Evolutionary conservation across 1,140 invertebrate species (phyloP), one percentile per base, ranked within the genome.

Genomic region (Dreissena rostriformis): DNA sequence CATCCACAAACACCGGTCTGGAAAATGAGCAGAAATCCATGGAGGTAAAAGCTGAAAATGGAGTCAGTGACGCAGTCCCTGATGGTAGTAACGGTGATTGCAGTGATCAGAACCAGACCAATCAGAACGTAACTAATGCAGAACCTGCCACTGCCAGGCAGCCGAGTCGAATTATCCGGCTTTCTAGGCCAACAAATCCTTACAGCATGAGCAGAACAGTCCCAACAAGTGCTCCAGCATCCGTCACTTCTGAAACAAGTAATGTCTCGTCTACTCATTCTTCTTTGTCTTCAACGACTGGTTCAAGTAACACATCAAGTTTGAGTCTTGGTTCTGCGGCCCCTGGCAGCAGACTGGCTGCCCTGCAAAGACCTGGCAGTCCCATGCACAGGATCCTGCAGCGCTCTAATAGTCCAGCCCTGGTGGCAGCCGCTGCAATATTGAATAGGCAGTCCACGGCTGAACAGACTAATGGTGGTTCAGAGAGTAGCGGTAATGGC

Each of bases 341-440:
- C 52, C 68, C 82, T 39, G 82, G 82, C 12, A 84, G 82, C 49
- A 12, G 82, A 22, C 51, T 84, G 51, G 82, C 82, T 28, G 82
- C 82, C 19, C 73, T 84, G n/a, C 82, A 84, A 22, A 84, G 82
- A 72, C 73, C 82, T 49, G 82, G 82, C 2, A 84, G 82, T 22
- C 82, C 82, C 49, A 77, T 84, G 75, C 82, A 77, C 12, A 53
- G 75, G 26, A 82, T 82, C 26, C 68, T 82, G 28, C 55, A 63
- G 10, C 14, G 80, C 22, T 71, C 82, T 28, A 65, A 77, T 66
- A 84, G 74, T 53, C 82, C 80, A 68, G 80, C 80, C 11, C 61
- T 82, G 26, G 72, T 71, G 52, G 80, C 80, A 8, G 68, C 74
- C 1, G 55, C 29, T 53, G 53, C 73, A 39, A 76, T 73, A 63